These are phyloP conservation scores for Labeo calbasu DNA, from an alignment of 2,797 vertebrate species.

Conservation along the genomic window DNA sequence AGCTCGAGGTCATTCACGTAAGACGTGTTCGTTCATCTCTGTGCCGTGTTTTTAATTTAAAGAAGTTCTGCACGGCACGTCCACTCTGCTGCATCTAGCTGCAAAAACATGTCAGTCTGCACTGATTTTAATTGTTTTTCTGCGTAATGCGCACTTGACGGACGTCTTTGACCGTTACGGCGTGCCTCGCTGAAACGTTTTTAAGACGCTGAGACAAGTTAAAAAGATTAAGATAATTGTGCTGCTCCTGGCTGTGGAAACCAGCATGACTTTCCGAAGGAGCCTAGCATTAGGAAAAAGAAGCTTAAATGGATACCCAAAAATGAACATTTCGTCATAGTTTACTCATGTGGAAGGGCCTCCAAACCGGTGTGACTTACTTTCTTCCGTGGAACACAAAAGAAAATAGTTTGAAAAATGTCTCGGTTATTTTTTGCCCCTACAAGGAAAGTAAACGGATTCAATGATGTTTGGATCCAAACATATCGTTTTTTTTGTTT, in stretches of 20 bases:
- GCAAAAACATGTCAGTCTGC: slow-evolving; percentile 21
- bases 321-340: background rate
- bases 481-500: background rate
- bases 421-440: background rate
- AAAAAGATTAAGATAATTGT: slow-evolving; percentile 24
- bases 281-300: background rate
- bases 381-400: background rate
- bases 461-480: background rate
- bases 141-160: background rate
- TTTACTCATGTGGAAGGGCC: background rate
- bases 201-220: slow-evolving; percentile 1
- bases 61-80: background rate
- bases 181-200: background rate
- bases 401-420: background rate
- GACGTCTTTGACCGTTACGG: background rate
- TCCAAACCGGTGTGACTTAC: background rate
- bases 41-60: slow-evolving; percentile 1
- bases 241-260: slow-evolving; percentile 16
- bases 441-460: background rate
- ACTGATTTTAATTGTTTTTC: slow-evolving; percentile 24
- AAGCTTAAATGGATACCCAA: background rate
- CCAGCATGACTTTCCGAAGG: background rate
- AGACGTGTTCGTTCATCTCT: background rate
- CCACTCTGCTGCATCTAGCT: background rate
- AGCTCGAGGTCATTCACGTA: background rate